Evolutionary conservation across 2,113 vertebrate species (phyloP).

Genomic region (Ptilonorhynchus violaceus): DNA sequence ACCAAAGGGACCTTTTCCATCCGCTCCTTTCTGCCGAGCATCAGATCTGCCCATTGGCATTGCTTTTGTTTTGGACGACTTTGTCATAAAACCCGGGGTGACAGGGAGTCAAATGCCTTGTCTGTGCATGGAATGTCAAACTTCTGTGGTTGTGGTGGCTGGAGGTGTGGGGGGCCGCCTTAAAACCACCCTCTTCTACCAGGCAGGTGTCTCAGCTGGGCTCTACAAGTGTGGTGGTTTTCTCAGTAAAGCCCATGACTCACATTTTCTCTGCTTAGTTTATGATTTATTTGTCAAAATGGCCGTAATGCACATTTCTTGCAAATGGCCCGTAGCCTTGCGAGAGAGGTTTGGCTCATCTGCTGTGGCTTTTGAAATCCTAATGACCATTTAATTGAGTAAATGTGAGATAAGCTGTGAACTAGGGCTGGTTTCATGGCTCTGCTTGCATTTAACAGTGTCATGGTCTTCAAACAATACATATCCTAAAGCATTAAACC

Average conservation of each 20-base stretch:
- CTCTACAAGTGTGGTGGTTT: not conserved
- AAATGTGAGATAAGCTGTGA: conserved; percentile 52
- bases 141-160: not conserved
- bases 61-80: not conserved
- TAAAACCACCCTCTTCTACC: not conserved
- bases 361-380: conserved; percentile 29
- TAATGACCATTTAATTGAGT: conserved; percentile 10
- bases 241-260: not conserved
- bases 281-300: conserved; percentile 34
- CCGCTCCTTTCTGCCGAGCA: not conserved
- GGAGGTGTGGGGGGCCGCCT: not conserved
- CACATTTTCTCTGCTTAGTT: conserved; percentile 27
- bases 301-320: not conserved
- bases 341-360: conserved; percentile 11
- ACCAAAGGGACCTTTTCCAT: not conserved
- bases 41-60: not conserved
- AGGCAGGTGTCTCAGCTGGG: not conserved
- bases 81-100: not conserved
- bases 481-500: not conserved
- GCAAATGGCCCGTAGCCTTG: not conserved
- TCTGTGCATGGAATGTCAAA: fast-evolving
- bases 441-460: conserved; percentile 13
- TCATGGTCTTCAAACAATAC: not conserved
- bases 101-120: not conserved
- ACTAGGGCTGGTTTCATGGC: not conserved